Conservation (phyloP, 2,113 vertebrate species). For the Beaufortia kweichowensis region DNA sequence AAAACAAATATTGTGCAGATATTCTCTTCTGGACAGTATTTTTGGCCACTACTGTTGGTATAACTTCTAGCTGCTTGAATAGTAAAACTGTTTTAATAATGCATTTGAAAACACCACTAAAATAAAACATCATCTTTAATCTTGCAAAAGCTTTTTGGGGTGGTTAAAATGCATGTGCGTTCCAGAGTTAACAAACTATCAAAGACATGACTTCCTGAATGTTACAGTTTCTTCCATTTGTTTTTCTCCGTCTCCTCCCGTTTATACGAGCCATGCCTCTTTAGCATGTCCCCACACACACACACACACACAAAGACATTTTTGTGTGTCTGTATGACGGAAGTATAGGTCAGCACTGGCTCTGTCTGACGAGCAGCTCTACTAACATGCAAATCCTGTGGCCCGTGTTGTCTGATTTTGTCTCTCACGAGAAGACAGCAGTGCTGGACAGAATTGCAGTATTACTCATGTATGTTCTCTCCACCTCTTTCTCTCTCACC, state of each 20-base stretch:
- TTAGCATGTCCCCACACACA: background rate
- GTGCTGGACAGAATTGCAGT: slow-evolving; percentile 60
- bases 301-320: slow-evolving; percentile 28
- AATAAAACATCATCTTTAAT: too few relatives aligned
- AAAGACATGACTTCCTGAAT: slow-evolving; percentile 20
- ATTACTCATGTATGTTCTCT: slow-evolving; percentile 65
- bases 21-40: too few relatives aligned
- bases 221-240: background rate
- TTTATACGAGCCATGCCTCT: background rate
- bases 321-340: slow-evolving; percentile 50
- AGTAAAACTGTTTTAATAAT: too few relatives aligned
- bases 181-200: background rate
- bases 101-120: too few relatives aligned
- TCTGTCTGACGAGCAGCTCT: slow-evolving; percentile 66
- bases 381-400: slow-evolving; percentile 74
- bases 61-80: too few relatives aligned
- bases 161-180: background rate
- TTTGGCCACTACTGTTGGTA: too few relatives aligned
- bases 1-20: too few relatives aligned
- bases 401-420: slow-evolving; percentile 45
- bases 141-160: too few relatives aligned
- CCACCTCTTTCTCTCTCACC: slow-evolving; percentile 24
- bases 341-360: slow-evolving; percentile 55
- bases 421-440: slow-evolving; percentile 32
- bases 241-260: background rate